Evolutionary conservation across 2,888 invertebrate species (phyloP), one percentile per base, ranked within the genome.

Genomic region (Lasioglossum marginatum): DNA sequence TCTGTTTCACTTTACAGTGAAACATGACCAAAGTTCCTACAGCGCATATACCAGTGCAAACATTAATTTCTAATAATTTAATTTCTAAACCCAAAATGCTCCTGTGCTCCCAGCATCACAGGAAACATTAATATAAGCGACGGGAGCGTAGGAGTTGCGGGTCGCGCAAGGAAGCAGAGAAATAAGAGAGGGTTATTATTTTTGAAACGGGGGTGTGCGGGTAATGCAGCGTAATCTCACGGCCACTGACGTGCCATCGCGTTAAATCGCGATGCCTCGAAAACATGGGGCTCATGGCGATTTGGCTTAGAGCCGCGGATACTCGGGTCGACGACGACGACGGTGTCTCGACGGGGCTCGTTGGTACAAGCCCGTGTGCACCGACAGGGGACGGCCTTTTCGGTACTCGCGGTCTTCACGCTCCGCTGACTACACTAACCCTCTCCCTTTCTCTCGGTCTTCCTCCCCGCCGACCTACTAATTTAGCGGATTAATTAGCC

Each of bases 401-500:
- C 34, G 79, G 66, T 82, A 34, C 79, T 79, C 83, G 79, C 14
- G 86, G 83, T 86, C 77, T 81, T 66, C 23, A 45, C 87, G 83
- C 80, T 79, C 48, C 63, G 73, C 72, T 52, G 74, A 87, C 66
- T 66, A 70, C 73, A 63, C 81, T 78, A 60, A 60, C 82, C 79
- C 77, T 57, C 76, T 40, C 73, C 23, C 27, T n/a, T n/a, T n/a
- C 23, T 23, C 23, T 0, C 63, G 27, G 31, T 31, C 16, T 2
- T n/a, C 63, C 63, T 31, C 31, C 31, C 63, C 31, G 63, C 14
- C 83, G 86, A 82, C 83, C 73, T 83, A 80, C 81, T 87, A 89
- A 87, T 87, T 76, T 82, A 85, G 57, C 76, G 77, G 86, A 82
- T 86, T 89, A 85, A 89, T 89, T 87, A 87, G 83, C 79, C 75